Conservation (phyloP, 2,888 invertebrate species). For the Ctena decussata region DNA sequence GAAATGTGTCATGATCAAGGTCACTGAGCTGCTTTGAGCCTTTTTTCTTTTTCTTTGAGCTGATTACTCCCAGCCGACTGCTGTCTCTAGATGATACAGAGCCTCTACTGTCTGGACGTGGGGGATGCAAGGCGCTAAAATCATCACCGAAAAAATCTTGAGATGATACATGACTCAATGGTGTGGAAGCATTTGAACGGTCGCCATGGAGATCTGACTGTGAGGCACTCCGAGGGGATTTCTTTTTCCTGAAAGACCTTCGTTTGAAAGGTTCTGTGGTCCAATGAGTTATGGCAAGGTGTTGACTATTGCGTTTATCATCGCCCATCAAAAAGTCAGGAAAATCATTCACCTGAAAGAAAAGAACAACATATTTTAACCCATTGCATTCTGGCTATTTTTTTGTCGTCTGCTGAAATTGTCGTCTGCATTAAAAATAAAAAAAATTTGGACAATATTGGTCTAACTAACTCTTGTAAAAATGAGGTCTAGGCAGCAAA, state of each 20-base stretch:
- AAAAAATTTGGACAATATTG: too few relatives aligned
- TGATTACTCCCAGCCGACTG: constrained; percentile 51
- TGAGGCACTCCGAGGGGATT: constrained; percentile 70
- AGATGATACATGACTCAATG: constrained; percentile 74
- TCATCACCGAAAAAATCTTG: constrained; percentile 78
- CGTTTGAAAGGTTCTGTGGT: constrained; percentile 72
- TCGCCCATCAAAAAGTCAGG: constrained; percentile 84
- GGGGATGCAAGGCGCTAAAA: constrained; percentile 59
- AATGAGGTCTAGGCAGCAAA: too few relatives aligned
- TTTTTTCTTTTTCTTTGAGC: constrained; percentile 77
- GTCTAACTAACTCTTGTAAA: too few relatives aligned
- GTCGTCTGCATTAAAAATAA: too few relatives aligned
- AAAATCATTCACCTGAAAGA: constrained; percentile 83
- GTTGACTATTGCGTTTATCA: constrained; percentile 84
- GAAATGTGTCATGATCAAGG: constrained; percentile 72
- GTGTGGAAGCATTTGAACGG: constrained; percentile 79
- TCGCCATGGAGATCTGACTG: constrained; percentile 68
- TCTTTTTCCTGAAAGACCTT: constrained; percentile 69
- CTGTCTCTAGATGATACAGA: constrained; percentile 67
- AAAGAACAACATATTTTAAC: too few relatives aligned
- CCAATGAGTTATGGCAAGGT: constrained; percentile 82
- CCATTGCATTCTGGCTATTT: too few relatives aligned
- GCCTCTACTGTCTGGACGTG: constrained; percentile 75
- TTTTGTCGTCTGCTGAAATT: too few relatives aligned
- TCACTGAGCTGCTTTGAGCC: constrained; percentile 49